phyloP scores from a whole-genome alignment of 2,888 invertebrate species.

The Rapana venosa region DNA sequence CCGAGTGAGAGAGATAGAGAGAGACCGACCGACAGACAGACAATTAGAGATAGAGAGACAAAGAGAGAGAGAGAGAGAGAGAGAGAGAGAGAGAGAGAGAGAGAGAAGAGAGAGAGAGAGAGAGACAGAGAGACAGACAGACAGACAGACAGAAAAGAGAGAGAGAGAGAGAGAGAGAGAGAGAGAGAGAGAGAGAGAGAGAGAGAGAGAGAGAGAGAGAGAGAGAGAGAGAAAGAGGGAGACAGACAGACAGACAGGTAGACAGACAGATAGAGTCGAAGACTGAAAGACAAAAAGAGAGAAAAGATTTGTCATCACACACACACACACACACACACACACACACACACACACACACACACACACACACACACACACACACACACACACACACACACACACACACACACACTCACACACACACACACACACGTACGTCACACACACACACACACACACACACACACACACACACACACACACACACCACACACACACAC shows the following conservation, averaged over 20 bases:
- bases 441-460: neutral
- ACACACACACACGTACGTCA: neutral
- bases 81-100: neutral
- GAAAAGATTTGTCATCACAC: too few species aligned
- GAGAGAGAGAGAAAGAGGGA: neutral
- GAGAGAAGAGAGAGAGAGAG: neutral
- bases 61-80: too few species aligned
- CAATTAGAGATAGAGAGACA: neutral
- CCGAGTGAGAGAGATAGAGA: neutral
- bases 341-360: too few species aligned
- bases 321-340: too few species aligned
- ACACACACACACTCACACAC: too few species aligned
- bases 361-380: too few species aligned
- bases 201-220: neutral
- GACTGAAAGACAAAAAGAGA: too few species aligned
- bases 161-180: neutral
- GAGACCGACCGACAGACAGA: neutral
- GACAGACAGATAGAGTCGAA: neutral
- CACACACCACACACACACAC: too few species aligned
- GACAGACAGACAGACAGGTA: neutral
- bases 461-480: constrained; percentile 20
- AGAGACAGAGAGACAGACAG: neutral
- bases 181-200: too few species aligned
- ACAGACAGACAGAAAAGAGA: neutral
- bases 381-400: too few species aligned